Conservation (phyloP, 2,888 invertebrate species). For the Tinea pellionella region DNA sequence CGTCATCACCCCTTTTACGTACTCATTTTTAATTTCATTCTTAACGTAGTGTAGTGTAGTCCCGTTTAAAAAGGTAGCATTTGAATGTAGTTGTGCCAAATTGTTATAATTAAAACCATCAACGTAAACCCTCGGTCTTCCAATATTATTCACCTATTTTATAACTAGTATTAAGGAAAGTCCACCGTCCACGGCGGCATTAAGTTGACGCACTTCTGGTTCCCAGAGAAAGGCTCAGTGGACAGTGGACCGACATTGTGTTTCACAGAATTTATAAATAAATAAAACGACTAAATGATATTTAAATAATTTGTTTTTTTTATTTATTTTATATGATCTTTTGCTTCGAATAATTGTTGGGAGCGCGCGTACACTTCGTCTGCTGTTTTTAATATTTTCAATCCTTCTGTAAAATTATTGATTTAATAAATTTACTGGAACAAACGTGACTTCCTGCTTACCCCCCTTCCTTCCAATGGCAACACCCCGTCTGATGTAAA, state of each 20-base stretch:
- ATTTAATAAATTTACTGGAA: no score
- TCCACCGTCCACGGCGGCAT: background rate
- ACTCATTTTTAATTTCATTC: no score
- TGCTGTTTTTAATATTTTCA: constrained; percentile 46
- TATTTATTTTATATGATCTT: constrained; percentile 21
- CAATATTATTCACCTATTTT: background rate
- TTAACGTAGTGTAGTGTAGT: no score
- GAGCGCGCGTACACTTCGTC: constrained; percentile 37
- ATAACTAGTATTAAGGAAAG: no score
- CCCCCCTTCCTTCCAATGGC: no score
- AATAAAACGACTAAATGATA: background rate
- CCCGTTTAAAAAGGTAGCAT: no score
- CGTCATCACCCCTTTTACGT: no score
- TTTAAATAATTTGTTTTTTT: background rate
- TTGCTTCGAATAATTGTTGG: constrained; percentile 41
- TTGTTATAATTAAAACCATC: no score
- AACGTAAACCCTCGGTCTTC: background rate
- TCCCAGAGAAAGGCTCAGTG: background rate
- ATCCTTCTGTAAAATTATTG: constrained; percentile 43
- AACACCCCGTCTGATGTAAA: no score
- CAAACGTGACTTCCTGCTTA: no score
- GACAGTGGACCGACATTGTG: no score
- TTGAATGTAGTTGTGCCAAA: no score
- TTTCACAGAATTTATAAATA: background rate
- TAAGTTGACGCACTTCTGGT: background rate